A percentile compares a stretch with the other conserved stretches of the same genome.
Evolutionary conservation across 2,888 invertebrate species (phyloP).

Genomic region (Kuschelorhynchus macadamiae): DNA sequence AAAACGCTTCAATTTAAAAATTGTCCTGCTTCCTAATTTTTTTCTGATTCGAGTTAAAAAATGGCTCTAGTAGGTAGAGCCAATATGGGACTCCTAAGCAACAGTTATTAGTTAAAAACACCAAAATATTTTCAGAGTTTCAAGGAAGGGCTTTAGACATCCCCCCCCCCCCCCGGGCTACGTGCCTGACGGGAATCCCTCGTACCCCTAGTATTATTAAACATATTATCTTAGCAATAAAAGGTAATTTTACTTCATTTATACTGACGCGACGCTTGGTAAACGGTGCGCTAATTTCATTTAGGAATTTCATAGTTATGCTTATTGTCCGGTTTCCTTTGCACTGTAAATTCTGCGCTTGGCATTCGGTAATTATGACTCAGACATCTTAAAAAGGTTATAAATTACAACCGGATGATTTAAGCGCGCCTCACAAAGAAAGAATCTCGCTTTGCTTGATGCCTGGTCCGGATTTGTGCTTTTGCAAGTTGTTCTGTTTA

Average conservation of each 20-base stretch:
- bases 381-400: slow-evolving; percentile 34
- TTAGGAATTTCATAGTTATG: slow-evolving; percentile 33
- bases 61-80: no score
- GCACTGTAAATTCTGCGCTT: slow-evolving; percentile 34
- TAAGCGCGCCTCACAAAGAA: slow-evolving; percentile 6
- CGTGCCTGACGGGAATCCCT: no score
- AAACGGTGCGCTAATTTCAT: slow-evolving; percentile 27
- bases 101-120: no score
- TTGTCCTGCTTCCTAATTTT: no score
- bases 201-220: no score
- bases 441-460: slow-evolving; percentile 15
- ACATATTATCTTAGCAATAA: no score
- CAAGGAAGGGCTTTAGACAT: no score
- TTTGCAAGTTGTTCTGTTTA: not conserved
- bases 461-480: slow-evolving; percentile 1
- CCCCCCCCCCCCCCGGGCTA: no score
- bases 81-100: no score
- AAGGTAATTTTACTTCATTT: slow-evolving; percentile 23
- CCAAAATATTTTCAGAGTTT: no score
- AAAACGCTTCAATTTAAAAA: no score
- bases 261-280: slow-evolving; percentile 13
- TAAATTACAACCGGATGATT: slow-evolving; percentile 36
- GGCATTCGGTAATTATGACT: slow-evolving; percentile 34
- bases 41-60: no score
- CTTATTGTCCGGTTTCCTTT: slow-evolving; percentile 36